Evolutionary conservation across 1,140 invertebrate species (phyloP), one percentile per base, ranked within the genome.

Genomic region (Aporrectodea caliginosa): DNA sequence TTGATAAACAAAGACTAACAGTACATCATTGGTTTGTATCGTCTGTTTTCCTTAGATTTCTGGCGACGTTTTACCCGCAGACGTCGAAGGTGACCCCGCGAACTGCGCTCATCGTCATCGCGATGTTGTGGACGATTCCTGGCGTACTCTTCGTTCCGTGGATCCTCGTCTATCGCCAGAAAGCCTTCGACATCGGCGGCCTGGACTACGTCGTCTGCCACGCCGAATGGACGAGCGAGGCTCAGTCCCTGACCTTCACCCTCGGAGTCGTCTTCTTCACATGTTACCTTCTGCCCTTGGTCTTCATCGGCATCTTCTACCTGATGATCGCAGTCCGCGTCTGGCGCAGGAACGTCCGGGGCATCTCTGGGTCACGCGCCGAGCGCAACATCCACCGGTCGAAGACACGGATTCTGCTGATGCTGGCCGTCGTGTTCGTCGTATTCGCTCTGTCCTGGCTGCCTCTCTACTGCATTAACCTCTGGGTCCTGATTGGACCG

Each of bases 381-480:
- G 84, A 78, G 82, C 81, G 35, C 80, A 85, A 82, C 29, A 86
- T 89, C 72, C 84, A 89, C 77, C 83, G 84, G 73, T 89, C 88
- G 1, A 88, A 88, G 79, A 81, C 69, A 29, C 71, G 78, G 2
- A 79, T 79, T 12, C 43, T 98, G 1, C 97, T 97, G 88, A 98
- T 99, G 97, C 89, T 99, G 78, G 92, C 97, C 0, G 93, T 94
- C 0, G 96, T 99, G 0, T 95, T 98, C 1, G 93, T 97, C 22
- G 89, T 98, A 0, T 99, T 99, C 88, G 94, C 96, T 0, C 88
- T 97, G 0, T 97, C 95, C 27, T 98, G 97, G 97, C 90, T 97
- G 81, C 97, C 97, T 0, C 90, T 98, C 14, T 98, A 98, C 89
- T 91, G 83, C 12, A 82, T 87, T 16, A 71, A 83, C 32, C 76